Percentiles rank a stretch among this genome's conserved stretches.
Evolutionary conservation across 2,888 invertebrate genomes (phyloP).

Genomic region (Tuta absoluta): DNA sequence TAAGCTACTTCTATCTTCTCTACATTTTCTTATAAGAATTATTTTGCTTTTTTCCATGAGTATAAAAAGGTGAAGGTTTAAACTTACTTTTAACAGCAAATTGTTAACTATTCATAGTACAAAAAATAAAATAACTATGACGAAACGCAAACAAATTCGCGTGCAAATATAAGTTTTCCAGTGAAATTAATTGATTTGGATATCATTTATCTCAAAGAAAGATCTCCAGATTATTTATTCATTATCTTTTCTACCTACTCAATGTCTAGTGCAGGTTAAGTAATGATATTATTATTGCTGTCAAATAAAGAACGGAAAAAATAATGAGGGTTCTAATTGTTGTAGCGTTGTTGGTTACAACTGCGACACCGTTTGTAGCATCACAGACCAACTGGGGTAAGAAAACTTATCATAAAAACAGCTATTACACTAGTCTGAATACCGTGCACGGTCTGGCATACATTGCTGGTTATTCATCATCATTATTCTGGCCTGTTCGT

Average conservation of each 20-base stretch:
- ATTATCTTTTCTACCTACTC: not conserved
- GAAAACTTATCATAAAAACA: not conserved
- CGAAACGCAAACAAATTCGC: too few species aligned
- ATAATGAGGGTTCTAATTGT: not conserved
- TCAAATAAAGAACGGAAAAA: not conserved
- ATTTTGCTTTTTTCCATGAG: too few species aligned
- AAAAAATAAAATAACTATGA: too few species aligned
- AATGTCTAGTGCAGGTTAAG: not conserved
- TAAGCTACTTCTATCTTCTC: too few species aligned
- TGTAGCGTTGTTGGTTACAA: not conserved
- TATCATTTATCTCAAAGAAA: not conserved
- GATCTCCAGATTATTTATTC: not conserved
- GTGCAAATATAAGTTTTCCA: not conserved
- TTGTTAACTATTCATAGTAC: too few species aligned
- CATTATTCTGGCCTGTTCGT: too few species aligned
- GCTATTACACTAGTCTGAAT: too few species aligned
- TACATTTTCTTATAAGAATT: too few species aligned
- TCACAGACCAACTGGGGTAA: not conserved
- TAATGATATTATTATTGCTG: not conserved
- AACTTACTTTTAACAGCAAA: too few species aligned
- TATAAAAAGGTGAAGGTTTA: too few species aligned
- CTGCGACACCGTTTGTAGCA: not conserved
- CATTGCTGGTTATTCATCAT: too few species aligned
- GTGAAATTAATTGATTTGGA: not conserved
- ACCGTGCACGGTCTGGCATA: too few species aligned